Conservation (phyloP, 1,140 invertebrate species). For the Trigoniulus corallinus region DNA sequence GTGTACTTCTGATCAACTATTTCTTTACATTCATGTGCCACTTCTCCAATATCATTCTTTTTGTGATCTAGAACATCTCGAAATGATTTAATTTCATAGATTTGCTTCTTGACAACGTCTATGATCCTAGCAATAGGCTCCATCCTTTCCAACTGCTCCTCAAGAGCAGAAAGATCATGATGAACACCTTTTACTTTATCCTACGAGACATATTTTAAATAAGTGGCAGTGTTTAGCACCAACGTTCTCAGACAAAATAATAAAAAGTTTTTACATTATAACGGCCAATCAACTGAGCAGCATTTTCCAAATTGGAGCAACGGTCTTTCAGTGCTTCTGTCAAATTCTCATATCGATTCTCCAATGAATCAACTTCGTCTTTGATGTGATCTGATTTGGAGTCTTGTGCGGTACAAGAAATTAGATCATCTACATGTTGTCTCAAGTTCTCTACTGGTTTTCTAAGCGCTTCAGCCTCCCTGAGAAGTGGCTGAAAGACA, state of each 20-base stretch:
- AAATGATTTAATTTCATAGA: conserved; percentile 53
- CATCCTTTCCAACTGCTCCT: conserved; percentile 67
- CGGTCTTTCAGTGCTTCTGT: conserved; percentile 57
- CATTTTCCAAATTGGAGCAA: conserved; percentile 62
- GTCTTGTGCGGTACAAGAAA: conserved; percentile 38
- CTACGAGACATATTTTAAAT: too few relatives aligned
- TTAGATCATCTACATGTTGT: conserved; percentile 52
- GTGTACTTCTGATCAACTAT: conserved; percentile 66
- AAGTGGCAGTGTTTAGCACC: neutral
- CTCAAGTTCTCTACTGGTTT: conserved; percentile 56
- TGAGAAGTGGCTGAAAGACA: too few relatives aligned
- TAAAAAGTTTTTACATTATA: conserved; percentile 56
- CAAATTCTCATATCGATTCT: conserved; percentile 59
- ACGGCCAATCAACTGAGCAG: conserved; percentile 65
- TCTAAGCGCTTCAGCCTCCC: conserved; percentile 49
- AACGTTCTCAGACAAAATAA: neutral
- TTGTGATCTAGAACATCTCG: conserved; percentile 37
- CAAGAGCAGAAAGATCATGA: conserved; percentile 56
- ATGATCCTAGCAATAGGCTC: conserved; percentile 71
- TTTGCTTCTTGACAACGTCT: conserved; percentile 62
- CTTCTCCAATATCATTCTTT: conserved; percentile 47
- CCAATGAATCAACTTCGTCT: conserved; percentile 57
- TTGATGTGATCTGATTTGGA: conserved; percentile 53
- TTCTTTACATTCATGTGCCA: conserved; percentile 51
- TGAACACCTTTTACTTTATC: conserved; percentile 59